Conservation (phyloP, 2,113 vertebrate species). For the Anser brachyrhynchus region DNA sequence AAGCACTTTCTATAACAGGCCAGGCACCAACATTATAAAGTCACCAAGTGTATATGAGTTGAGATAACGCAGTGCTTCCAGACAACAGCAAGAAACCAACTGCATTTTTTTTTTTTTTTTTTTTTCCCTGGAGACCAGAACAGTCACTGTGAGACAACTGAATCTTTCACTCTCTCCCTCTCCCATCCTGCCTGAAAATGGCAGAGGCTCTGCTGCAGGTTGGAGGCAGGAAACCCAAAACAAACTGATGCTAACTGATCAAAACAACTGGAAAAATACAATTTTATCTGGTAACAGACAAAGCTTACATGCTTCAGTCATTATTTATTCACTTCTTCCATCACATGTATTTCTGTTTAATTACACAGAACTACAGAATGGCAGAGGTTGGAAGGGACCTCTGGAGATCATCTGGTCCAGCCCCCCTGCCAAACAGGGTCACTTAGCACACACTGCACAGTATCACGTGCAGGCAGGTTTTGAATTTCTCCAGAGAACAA, state of each 20-base stretch:
- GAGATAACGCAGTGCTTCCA: background rate
- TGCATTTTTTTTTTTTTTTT: background rate
- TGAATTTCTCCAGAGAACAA: too few relatives aligned
- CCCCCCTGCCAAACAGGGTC: too few relatives aligned
- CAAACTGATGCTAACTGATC: background rate
- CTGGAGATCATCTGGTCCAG: too few relatives aligned
- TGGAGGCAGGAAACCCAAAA: background rate
- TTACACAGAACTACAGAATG: too few relatives aligned
- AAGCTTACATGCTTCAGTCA: background rate
- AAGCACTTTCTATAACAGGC: background rate
- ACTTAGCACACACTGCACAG: too few relatives aligned
- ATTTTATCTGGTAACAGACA: background rate
- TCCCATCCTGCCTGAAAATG: background rate
- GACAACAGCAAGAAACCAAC: background rate
- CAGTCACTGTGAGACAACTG: background rate
- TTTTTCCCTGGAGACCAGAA: background rate
- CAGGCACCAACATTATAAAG: background rate
- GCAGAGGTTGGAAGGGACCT: too few relatives aligned
- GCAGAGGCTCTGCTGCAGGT: background rate
- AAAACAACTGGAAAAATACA: background rate
- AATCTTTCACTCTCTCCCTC: background rate
- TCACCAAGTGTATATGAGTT: background rate
- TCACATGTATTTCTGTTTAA: conserved; percentile 6
- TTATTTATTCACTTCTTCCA: background rate
- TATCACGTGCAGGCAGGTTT: too few relatives aligned